Evolutionary conservation across 2,888 invertebrate species (phyloP), one percentile per base, ranked within the genome.

Genomic region (Dynastes grantii): DNA sequence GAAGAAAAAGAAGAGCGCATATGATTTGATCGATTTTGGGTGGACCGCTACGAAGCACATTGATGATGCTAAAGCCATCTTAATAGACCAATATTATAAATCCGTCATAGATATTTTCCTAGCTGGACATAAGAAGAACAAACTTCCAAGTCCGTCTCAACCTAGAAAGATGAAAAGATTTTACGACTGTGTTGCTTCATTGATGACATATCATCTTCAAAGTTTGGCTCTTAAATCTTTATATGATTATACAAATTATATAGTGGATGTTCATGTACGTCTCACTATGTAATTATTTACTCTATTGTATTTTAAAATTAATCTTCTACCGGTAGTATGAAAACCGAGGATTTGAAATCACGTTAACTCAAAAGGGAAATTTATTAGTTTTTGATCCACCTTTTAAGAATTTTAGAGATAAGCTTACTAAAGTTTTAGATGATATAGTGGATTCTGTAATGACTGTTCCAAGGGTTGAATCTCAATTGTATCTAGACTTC

Each of bases 121-220:
- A 58, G 88, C 93, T 90, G 95, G 94, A 0, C 91, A 89, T 77
- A 94, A 92, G 85, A 94, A 91, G 85, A 92, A 92, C 78, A 90
- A 92, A 81, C 90, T 96, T 76, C 95, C 95, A 0, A 92, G 92
- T 81, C 90, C 92, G 0, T 90, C 92, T 68, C 92, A 94, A 82
- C 91, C 90, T 22, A 90, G 90, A 13, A 91, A 92, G 86, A 92
- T 95, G 87, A 92, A 92, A 83, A 92, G 93, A 64, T 97, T 97
- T 88, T 97, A 95, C 87, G 95, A 97, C 87, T 95, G 96, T 84
- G 92, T 97, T 1, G 94, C 94, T 0, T 94, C 94, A 40, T 90
- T 97, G 58, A 98, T 98, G 98, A 95, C 96, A 0, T 94, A 94
- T 84, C 96, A 97, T 84, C 89, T 98, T 78, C 96, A 97, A 87